These are phyloP conservation scores for Bilobella aurantiaca DNA, from an alignment of 1,140 invertebrate species.

Conservation along the genomic window DNA sequence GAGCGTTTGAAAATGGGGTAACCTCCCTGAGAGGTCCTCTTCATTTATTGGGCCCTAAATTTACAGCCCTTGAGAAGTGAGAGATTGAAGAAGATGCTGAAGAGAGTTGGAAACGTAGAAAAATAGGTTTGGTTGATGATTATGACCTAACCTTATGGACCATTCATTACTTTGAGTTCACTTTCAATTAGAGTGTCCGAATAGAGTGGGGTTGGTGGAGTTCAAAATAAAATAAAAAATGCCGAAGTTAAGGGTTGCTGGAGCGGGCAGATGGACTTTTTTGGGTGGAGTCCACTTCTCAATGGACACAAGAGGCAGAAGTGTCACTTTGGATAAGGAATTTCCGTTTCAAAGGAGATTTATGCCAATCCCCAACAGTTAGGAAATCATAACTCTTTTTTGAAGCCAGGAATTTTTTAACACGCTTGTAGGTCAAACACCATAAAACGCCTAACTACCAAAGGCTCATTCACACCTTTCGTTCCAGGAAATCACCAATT, in stretches of 20 bases:
- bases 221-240: too few species aligned
- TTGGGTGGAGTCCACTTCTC: not conserved
- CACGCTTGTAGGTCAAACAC: too few species aligned
- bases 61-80: not conserved
- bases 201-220: not conserved
- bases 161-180: not conserved
- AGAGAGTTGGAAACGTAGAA: not conserved
- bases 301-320: not conserved
- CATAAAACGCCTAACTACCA: too few species aligned
- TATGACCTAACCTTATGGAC: constrained; percentile 8
- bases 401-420: too few species aligned
- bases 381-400: too few species aligned
- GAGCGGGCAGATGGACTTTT: not conserved
- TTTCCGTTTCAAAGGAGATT: not conserved
- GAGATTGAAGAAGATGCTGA: not conserved
- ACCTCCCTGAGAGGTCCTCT: too few species aligned
- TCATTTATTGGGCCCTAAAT: not conserved
- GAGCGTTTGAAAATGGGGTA: too few species aligned
- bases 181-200: constrained; percentile 2
- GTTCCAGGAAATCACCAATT: too few species aligned
- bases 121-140: not conserved
- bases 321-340: constrained; percentile 5
- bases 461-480: too few species aligned
- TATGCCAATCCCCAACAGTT: too few species aligned
- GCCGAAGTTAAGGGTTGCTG: not conserved